phyloP scores from a whole-genome alignment of 2,888 invertebrate genomes.

The Conops quadrifasciatus region DNA sequence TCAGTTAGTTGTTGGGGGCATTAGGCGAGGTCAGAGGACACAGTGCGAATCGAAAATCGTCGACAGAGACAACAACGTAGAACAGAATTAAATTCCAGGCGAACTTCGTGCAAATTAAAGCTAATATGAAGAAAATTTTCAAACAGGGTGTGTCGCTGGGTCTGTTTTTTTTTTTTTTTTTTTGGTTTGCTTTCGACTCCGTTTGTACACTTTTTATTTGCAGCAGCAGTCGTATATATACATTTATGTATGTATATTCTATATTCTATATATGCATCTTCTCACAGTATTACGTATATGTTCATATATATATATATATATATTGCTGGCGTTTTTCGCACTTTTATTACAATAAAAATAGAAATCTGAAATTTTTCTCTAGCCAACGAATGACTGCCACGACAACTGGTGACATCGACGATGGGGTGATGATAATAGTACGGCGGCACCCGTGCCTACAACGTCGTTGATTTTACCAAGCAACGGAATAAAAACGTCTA shows the following conservation, averaged over 20 bases:
- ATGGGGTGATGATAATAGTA: constrained; percentile 48
- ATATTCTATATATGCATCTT: no score
- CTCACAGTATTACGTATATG: no score
- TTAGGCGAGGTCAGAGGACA: constrained; percentile 10
- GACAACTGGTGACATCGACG: constrained; percentile 39
- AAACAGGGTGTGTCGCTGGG: constrained; percentile 43
- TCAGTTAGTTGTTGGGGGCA: neutral
- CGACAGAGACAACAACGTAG: neutral
- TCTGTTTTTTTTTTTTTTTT: no score
- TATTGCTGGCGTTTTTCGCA: constrained; percentile 17
- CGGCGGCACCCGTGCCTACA: neutral
- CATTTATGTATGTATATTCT: no score
- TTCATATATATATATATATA: constrained; percentile 1
- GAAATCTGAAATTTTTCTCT: constrained; percentile 9
- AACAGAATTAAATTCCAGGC: neutral
- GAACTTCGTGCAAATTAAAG: neutral
- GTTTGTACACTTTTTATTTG: constrained; percentile 12
- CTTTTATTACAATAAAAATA: constrained; percentile 1
- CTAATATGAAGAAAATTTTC: neutral
- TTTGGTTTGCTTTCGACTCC: neutral
- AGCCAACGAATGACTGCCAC: constrained; percentile 17
- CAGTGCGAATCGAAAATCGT: neutral
- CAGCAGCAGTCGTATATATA: no score
- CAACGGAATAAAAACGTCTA: no score
- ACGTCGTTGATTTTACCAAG: constrained; percentile 33